Percentiles rank a stretch among this genome's conserved stretches.
Evolutionary conservation across 2,797 vertebrate genomes (phyloP).

Genomic region (Discoglossus pictus): DNA sequence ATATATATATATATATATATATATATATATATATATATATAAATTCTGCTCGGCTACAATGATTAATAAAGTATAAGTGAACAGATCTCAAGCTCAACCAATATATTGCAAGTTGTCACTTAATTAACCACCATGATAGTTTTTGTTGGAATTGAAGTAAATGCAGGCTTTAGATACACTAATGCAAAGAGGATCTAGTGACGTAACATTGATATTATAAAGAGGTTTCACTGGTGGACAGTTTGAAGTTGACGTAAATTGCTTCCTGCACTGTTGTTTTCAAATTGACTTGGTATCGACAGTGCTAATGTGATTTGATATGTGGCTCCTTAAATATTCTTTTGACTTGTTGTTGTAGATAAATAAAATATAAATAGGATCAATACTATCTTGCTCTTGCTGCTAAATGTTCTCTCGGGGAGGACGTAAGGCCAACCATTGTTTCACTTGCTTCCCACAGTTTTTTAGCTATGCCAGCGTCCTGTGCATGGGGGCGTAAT

Average conservation of each 20-base stretch:
- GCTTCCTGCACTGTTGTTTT: background rate
- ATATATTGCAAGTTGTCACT: no score
- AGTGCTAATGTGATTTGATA: background rate
- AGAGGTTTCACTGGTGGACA: background rate
- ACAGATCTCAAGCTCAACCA: no score
- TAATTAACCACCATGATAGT: no score
- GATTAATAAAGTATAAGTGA: no score
- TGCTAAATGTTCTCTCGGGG: constrained; percentile 28
- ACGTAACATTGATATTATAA: background rate
- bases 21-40: no score
- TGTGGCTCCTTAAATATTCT: background rate
- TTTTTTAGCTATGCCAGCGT: constrained; percentile 76
- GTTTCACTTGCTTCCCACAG: constrained; percentile 82
- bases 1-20: no score
- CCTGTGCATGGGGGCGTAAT: constrained; percentile 73
- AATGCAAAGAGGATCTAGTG: no score
- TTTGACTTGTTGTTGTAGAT: background rate
- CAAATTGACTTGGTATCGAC: background rate
- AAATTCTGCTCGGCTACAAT: no score
- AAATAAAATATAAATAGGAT: background rate
- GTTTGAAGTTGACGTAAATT: background rate
- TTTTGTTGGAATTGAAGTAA: no score
- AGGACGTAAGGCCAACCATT: constrained; percentile 70
- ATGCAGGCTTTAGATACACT: no score
- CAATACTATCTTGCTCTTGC: constrained; percentile 20